These are phyloP conservation scores for Microchirus variegatus DNA, from an alignment of 2,797 vertebrate genomes.

Conservation along the genomic window DNA sequence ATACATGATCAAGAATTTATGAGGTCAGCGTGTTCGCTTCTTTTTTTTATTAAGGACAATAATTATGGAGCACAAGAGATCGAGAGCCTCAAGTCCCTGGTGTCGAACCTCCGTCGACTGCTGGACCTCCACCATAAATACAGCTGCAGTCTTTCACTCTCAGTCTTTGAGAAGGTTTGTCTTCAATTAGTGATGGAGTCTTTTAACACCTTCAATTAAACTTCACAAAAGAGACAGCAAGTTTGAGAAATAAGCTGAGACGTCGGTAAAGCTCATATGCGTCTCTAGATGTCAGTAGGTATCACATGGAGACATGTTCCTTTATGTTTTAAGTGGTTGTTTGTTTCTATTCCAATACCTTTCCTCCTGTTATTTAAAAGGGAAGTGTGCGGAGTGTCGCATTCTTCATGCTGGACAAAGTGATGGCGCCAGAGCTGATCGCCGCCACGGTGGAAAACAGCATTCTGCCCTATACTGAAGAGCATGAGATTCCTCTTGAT, in stretches of 20 bases:
- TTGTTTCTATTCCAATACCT: not conserved
- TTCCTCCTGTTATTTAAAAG: slow-evolving; percentile 68
- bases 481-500: slow-evolving; percentile 87
- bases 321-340: not conserved
- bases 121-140: slow-evolving; percentile 89
- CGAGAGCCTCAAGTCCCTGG: slow-evolving; percentile 83
- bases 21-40: not conserved
- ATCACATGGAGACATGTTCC: too few species aligned
- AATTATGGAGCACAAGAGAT: slow-evolving; percentile 83
- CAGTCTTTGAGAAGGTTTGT: slow-evolving; percentile 91
- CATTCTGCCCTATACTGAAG: slow-evolving; percentile 86
- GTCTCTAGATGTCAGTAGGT: slow-evolving; percentile 13
- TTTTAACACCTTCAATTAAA: not conserved
- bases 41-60: slow-evolving; percentile 76
- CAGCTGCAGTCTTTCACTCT: slow-evolving; percentile 89
- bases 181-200: not conserved
- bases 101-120: slow-evolving; percentile 85
- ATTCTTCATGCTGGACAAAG: slow-evolving; percentile 95
- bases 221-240: not conserved
- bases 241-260: not conserved
- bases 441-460: slow-evolving; percentile 84
- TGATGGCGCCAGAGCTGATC: slow-evolving; percentile 91
- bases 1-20: not conserved
- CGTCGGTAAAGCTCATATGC: not conserved
- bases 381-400: slow-evolving; percentile 88